A percentile compares a stretch with the other conserved stretches of the same genome.
phyloP scores from a whole-genome alignment of 2,888 invertebrate species.

The Macaria notata region DNA sequence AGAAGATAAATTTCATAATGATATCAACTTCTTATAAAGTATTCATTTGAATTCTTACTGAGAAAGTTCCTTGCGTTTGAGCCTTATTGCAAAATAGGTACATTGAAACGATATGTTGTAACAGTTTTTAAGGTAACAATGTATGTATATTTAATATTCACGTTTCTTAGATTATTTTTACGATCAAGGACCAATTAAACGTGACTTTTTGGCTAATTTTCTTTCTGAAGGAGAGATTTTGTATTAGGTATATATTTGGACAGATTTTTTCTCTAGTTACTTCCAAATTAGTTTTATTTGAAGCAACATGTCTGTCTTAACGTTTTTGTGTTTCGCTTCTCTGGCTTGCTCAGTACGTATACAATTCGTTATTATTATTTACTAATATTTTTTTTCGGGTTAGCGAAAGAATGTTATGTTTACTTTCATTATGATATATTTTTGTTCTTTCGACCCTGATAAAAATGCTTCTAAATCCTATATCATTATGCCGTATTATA shows the following conservation, averaged over 20 bases:
- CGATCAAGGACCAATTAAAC: slow-evolving; percentile 47
- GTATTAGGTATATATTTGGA: slow-evolving; percentile 40
- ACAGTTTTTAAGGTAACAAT: background rate
- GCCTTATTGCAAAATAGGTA: no score
- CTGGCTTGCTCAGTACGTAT: slow-evolving; percentile 46
- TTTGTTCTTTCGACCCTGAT: no score
- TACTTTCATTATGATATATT: no score
- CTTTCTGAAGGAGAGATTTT: slow-evolving; percentile 31
- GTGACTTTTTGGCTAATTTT: slow-evolving; percentile 49
- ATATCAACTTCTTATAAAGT: no score
- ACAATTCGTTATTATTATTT: background rate
- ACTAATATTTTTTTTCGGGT: no score
- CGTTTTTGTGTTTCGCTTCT: slow-evolving; percentile 38
- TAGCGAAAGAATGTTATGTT: no score
- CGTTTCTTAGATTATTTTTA: slow-evolving; percentile 34
- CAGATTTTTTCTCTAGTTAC: slow-evolving; percentile 14
- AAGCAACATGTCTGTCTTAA: slow-evolving; percentile 43
- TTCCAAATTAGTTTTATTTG: slow-evolving; percentile 24
- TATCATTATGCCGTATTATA: no score
- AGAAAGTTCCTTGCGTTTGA: no score
- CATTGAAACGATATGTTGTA: no score
- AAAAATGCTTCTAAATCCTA: no score
- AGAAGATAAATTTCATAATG: no score
- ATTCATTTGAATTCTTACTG: no score
- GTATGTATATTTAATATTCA: slow-evolving; percentile 24